Evolutionary conservation across 1,140 invertebrate species (phyloP).

Genomic region (Oryctes rhinoceros): DNA sequence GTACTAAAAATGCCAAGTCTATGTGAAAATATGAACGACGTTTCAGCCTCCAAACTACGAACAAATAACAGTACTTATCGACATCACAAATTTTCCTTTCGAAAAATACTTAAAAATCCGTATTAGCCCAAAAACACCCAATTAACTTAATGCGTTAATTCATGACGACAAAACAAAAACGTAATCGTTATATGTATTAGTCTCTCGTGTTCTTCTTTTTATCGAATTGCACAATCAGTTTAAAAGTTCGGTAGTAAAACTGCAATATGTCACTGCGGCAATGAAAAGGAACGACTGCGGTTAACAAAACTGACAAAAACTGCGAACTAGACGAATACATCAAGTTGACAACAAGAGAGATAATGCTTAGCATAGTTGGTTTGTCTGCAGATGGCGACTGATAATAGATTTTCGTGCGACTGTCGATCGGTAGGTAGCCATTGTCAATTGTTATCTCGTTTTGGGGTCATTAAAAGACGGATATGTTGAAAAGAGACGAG

Average conservation of each 20-base stretch:
- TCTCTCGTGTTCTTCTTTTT: background rate
- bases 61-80: too few relatives aligned
- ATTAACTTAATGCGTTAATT: too few relatives aligned
- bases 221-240: background rate
- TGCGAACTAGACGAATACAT: constrained; percentile 39
- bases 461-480: constrained; percentile 29
- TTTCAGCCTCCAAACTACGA: too few relatives aligned
- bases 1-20: too few relatives aligned
- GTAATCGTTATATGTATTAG: background rate
- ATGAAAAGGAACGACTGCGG: constrained; percentile 28
- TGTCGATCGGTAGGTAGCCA: constrained; percentile 41
- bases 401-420: constrained; percentile 30
- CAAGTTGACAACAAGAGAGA: constrained; percentile 38
- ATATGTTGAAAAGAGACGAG: constrained; percentile 3
- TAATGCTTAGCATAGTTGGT: constrained; percentile 3
- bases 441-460: constrained; percentile 40
- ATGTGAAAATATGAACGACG: too few relatives aligned
- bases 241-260: background rate
- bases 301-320: constrained; percentile 40
- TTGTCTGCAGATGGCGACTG: constrained; percentile 42
- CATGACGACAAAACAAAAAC: background rate
- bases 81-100: too few relatives aligned
- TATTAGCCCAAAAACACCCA: too few relatives aligned
- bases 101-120: too few relatives aligned
- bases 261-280: constrained; percentile 8